Conservation (phyloP, 2,797 vertebrate species). For the Myotis vivesi region DNA sequence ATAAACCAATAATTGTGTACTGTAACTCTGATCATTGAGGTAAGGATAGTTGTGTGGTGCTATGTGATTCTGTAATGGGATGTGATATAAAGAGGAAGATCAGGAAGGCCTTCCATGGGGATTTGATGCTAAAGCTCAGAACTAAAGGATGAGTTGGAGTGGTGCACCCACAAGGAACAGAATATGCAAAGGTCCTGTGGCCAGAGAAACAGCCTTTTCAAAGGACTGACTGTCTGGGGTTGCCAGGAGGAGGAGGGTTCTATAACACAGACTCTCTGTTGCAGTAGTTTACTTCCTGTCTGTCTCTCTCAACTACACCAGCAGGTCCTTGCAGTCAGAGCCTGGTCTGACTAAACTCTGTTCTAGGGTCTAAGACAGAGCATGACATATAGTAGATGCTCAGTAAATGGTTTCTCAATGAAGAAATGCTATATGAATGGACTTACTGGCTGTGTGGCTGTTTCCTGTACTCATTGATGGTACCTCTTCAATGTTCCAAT, state of each 20-base stretch:
- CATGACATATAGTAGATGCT: background rate
- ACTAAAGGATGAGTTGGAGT: background rate
- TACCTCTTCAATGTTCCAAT: background rate
- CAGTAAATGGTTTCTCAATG: background rate
- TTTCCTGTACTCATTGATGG: rapidly evolving
- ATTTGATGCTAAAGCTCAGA: background rate
- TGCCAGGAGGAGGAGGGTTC: background rate
- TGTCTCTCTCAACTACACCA: background rate
- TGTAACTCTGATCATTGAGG: background rate
- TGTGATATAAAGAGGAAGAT: background rate
- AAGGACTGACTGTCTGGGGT: background rate
- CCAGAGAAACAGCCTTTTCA: background rate
- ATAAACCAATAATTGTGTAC: rapidly evolving
- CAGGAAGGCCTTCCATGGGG: background rate
- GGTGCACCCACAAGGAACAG: background rate
- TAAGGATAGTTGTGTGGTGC: background rate
- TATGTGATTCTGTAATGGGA: background rate
- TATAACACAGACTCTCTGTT: rapidly evolving
- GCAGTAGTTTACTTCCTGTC: background rate
- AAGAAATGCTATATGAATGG: background rate
- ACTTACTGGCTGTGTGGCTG: background rate
- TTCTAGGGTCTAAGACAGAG: background rate
- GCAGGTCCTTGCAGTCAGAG: background rate
- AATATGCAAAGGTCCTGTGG: background rate
- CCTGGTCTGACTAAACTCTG: background rate